These are phyloP conservation scores for Ailuropoda melanoleuca DNA, from an alignment of 2,113 vertebrate genomes.

Conservation along the genomic window DNA sequence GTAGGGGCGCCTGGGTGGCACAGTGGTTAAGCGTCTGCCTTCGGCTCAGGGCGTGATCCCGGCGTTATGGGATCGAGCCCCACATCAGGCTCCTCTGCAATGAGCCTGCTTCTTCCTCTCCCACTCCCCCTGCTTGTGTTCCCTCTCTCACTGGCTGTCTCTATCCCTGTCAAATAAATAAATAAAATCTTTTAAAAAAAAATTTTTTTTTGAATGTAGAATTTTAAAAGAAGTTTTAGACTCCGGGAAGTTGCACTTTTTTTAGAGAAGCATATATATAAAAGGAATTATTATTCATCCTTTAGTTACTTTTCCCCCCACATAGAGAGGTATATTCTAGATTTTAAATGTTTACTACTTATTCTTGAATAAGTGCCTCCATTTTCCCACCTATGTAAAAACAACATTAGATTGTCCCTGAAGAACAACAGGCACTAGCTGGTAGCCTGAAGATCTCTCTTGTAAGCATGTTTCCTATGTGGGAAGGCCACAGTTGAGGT, in stretches of 20 bases:
- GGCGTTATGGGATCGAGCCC: no score
- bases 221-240: constrained; percentile 38
- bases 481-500: not conserved
- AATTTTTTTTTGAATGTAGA: not conserved
- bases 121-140: no score
- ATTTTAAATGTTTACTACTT: not conserved
- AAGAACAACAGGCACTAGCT: not conserved
- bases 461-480: not conserved
- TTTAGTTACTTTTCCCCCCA: not conserved
- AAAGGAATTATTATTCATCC: not conserved
- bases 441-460: not conserved
- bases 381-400: not conserved
- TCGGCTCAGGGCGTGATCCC: no score
- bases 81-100: no score
- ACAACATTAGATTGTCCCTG: not conserved
- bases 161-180: no score
- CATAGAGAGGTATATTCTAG: not conserved
- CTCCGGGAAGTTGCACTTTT: not conserved
- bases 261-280: not conserved
- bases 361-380: not conserved
- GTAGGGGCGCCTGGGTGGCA: no score
- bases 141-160: no score
- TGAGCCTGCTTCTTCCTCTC: no score
- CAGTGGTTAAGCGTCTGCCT: no score
- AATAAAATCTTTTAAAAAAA: no score